Base-by-base conservation (phyloP, 2,113 vertebrate species). In the Pelmatolapia mariae region DNA sequence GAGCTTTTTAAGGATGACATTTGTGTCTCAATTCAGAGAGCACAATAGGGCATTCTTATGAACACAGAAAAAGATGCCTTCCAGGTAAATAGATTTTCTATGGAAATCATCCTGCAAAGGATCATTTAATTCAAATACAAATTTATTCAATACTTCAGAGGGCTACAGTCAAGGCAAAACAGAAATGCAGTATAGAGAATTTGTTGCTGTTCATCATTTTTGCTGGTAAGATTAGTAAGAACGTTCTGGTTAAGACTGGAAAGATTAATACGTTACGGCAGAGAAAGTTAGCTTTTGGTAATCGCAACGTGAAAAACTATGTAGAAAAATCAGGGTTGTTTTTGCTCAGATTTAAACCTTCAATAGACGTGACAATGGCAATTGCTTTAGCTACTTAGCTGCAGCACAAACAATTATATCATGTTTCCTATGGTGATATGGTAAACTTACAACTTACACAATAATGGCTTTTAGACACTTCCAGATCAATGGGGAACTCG, bases 221-320 rank as follows among this genome's bases (percentile, higher is more conserved):
- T 19, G 43, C 24, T 29, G 15, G 40, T 29, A 76, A 7, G 76
- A 53, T 47, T 76, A 11, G 4, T 11, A 76, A 1, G 68, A 1
- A 0, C 0, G 0, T 26, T 45, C 40, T 73, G 68, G 15, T 45
- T 73, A 73, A 73, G 15, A 18, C 13, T 47, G 22, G 4, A 29
- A 19, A 73, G 0, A 76, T 18, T 19, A 11, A 47, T 12, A 29
- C 0, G 1, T 71, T 16, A 71, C 0, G 38, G 38, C 8, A 71
- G 38, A 71, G n/a, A 16, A 16, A 73, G 0, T 43, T 43, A 0
- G 19, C 10, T 71, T 40, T 71, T 71, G 68, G 40, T 45, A 3
- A 45, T 47, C 1, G 3, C 2, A 4, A 0, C 16, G 8, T 76
- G 1, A 29, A 29, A 47, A 47, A 19, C 10, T 12, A 1, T 29